A percentile compares a stretch with the other conserved stretches of the same genome.
phyloP scores from a whole-genome alignment of 2,113 vertebrate genomes.

The Pholis gunnellus region DNA sequence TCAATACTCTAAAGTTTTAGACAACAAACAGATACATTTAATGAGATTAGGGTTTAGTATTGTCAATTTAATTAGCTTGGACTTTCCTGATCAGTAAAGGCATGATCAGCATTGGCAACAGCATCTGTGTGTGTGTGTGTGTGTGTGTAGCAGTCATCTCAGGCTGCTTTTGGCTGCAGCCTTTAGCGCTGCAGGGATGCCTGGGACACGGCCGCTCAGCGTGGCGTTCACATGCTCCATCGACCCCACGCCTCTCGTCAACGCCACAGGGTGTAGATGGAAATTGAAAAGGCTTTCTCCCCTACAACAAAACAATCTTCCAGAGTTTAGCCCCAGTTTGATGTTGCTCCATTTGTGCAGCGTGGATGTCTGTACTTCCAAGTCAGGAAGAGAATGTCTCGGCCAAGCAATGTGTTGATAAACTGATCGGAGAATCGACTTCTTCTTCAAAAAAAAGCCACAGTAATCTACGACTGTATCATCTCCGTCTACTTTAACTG shows the following conservation, averaged over 20 bases:
- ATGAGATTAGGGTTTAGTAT: background rate
- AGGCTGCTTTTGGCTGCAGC: conserved; percentile 19
- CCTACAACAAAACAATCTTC: background rate
- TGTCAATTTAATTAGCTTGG: background rate
- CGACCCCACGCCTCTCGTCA: conserved; percentile 7
- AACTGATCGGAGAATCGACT: conserved; percentile 24
- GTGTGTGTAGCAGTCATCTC: background rate
- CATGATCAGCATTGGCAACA: background rate
- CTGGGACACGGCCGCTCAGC: conserved; percentile 21
- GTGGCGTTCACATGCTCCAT: conserved; percentile 43
- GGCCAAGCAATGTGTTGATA: conserved; percentile 2
- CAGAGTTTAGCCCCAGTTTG: background rate
- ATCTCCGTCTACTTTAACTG: background rate
- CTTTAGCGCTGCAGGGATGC: conserved; percentile 31
- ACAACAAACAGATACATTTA: background rate
- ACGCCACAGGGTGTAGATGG: conserved; percentile 18
- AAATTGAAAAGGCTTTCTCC: conserved; percentile 29
- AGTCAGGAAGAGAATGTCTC: conserved; percentile 2
- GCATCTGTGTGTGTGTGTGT: background rate
- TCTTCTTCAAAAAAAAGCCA: conserved; percentile 4
- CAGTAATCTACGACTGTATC: background rate
- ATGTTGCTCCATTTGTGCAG: background rate
- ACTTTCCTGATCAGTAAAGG: background rate
- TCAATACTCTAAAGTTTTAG: background rate
- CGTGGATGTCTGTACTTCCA: background rate